Conservation (phyloP, 2,797 vertebrate genomes). For the Hydrolagus colliei region DNA sequence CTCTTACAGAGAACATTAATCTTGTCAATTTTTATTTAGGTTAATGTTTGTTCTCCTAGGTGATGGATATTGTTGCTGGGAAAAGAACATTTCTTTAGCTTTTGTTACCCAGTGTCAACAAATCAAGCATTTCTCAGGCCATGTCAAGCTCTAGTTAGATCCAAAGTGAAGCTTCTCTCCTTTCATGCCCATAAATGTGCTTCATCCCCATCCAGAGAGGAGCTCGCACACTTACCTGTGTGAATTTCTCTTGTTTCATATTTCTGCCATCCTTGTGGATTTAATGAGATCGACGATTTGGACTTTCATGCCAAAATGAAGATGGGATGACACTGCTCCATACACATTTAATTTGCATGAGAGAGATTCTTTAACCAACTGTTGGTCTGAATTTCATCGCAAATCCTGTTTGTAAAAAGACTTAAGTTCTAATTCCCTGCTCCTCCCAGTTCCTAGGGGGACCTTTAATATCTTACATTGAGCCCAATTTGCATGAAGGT, state of each 20-base stretch:
- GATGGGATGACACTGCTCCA: not conserved
- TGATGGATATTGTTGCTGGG: not conserved
- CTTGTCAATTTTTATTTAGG: too few relatives aligned
- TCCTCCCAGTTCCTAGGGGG: not conserved
- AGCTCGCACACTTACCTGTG: too few relatives aligned
- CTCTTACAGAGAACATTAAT: too few relatives aligned
- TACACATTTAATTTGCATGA: not conserved
- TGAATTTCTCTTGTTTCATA: too few relatives aligned
- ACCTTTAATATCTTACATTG: too few relatives aligned
- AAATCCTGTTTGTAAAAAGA: not conserved
- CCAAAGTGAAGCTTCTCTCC: not conserved
- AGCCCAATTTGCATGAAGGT: too few relatives aligned
- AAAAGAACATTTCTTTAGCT: not conserved
- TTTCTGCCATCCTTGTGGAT: too few relatives aligned
- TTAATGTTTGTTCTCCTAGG: too few relatives aligned
- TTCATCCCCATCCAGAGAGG: too few relatives aligned
- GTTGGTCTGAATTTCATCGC: not conserved
- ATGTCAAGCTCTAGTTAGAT: not conserved
- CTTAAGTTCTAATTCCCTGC: not conserved
- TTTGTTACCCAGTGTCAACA: not conserved
- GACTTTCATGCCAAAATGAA: not conserved
- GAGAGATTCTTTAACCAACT: not conserved
- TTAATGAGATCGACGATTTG: too few relatives aligned
- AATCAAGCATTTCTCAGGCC: not conserved
- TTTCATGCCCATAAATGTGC: not conserved